Evolutionary conservation across 23 tunicate species (phyloP).

Genomic region (Oikopleura dioica): DNA sequence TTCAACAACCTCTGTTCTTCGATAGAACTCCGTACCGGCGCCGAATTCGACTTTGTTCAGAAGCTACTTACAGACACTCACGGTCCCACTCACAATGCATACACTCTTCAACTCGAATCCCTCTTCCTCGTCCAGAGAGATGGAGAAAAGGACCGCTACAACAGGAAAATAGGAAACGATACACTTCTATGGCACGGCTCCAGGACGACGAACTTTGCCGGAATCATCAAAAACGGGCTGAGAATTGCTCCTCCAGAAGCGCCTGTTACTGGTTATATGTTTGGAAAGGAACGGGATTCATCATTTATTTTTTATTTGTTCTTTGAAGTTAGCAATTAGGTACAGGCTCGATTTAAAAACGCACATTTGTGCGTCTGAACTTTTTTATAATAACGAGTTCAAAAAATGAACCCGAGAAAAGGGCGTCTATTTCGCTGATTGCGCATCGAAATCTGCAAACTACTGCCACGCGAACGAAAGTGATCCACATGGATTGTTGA

Average conservation of each 20-base stretch:
- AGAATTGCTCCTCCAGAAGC: slow-evolving; percentile 64
- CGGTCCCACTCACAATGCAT: slow-evolving; percentile 35
- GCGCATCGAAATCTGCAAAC: slow-evolving; percentile 59
- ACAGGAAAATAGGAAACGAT: slow-evolving; percentile 26
- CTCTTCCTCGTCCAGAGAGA: slow-evolving; percentile 23
- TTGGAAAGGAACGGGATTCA: too few relatives aligned
- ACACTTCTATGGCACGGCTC: slow-evolving; percentile 71
- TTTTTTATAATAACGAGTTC: too few relatives aligned
- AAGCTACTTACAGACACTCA: slow-evolving; percentile 27
- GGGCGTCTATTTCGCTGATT: slow-evolving; percentile 58
- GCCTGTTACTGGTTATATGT: slow-evolving; percentile 43
- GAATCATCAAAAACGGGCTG: slow-evolving; percentile 43
- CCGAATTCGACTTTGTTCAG: slow-evolving; percentile 23
- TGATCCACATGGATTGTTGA: slow-evolving; percentile 35
- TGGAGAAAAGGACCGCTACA: slow-evolving; percentile 16
- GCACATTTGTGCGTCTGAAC: too few relatives aligned
- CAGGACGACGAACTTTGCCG: slow-evolving; percentile 37
- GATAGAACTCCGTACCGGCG: neutral
- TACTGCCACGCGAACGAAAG: slow-evolving; percentile 29
- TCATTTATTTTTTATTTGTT: too few relatives aligned
- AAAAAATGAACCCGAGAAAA: too few relatives aligned
- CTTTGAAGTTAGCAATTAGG: too few relatives aligned
- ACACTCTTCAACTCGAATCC: slow-evolving; percentile 20
- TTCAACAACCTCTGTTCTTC: slow-evolving; percentile 39
- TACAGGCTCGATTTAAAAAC: too few relatives aligned